Percentiles rank a stretch among this genome's conserved stretches.
Evolutionary conservation across 2,113 vertebrate species (phyloP).

Genomic region (Semicossyphus pulcher): DNA sequence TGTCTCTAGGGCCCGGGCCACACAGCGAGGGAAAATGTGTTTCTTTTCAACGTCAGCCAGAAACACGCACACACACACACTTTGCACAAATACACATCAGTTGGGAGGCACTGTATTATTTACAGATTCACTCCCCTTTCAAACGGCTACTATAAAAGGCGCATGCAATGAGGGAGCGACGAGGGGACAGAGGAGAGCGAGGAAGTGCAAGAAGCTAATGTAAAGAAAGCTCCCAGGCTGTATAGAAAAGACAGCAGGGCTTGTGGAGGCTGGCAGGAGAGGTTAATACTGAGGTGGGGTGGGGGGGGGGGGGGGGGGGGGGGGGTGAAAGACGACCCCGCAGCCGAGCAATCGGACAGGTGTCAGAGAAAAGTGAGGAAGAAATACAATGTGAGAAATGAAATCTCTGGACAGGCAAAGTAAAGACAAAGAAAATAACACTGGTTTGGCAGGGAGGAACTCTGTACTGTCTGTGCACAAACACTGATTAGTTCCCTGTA

Average conservation of each 20-base stretch:
- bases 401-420: conserved; percentile 10
- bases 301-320: no score
- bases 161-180: conserved; percentile 18
- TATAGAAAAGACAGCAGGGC: conserved; percentile 16
- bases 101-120: conserved; percentile 70
- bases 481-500: neutral
- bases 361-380: conserved; percentile 23
- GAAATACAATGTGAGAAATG: conserved; percentile 38
- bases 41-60: conserved; percentile 55
- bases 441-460: neutral
- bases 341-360: conserved; percentile 32
- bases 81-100: conserved; percentile 28
- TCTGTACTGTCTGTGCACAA: neutral
- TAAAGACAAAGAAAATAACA: conserved; percentile 5
- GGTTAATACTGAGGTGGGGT: conserved; percentile 34
- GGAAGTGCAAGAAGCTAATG: conserved; percentile 17
- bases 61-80: conserved; percentile 21
- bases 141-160: conserved; percentile 67
- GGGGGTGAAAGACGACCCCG: conserved; percentile 14
- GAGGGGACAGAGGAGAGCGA: conserved; percentile 6
- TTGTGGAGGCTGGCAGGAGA: conserved; percentile 14
- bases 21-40: conserved; percentile 49
- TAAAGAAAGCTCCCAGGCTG: neutral
- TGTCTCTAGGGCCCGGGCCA: conserved; percentile 22
- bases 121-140: conserved; percentile 60